phyloP scores from a whole-genome alignment of 2,113 vertebrate species.

The Sinocyclocheilus anophthalmus region DNA sequence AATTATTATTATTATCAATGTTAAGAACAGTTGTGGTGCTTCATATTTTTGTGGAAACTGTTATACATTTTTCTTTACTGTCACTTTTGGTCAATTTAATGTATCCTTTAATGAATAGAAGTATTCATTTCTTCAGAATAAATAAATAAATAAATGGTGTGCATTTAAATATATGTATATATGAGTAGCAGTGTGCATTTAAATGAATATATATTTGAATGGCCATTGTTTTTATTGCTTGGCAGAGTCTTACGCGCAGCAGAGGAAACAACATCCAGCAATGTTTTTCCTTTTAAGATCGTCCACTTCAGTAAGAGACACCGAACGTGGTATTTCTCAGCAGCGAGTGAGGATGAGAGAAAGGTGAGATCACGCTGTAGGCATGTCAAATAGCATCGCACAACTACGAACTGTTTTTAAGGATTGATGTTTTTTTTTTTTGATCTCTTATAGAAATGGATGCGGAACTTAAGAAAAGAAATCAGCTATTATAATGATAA shows the following conservation, averaged over 20 bases:
- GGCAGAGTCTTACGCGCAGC: constrained; percentile 92
- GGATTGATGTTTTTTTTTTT: not conserved
- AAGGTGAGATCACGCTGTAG: constrained; percentile 76
- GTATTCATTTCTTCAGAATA: not conserved
- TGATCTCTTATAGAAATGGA: constrained; percentile 86
- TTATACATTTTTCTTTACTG: not conserved
- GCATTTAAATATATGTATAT: not conserved
- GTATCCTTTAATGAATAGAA: not conserved
- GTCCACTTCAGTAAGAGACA: constrained; percentile 95
- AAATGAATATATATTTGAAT: not conserved
- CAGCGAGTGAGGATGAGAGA: constrained; percentile 93
- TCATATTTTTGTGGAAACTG: not conserved
- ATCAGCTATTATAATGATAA: constrained; percentile 89
- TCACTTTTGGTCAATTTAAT: no score
- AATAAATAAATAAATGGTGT: not conserved
- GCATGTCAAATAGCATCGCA: not conserved
- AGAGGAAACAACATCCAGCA: constrained; percentile 94
- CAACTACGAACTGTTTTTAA: not conserved
- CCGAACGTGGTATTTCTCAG: constrained; percentile 94
- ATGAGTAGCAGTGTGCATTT: not conserved
- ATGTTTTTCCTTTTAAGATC: constrained; percentile 96
- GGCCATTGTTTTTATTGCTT: not conserved
- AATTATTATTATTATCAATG: no score
- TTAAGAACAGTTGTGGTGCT: not conserved
- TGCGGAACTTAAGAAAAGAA: constrained; percentile 86